These are phyloP conservation scores for Maniola jurtina DNA, from an alignment of 1,140 invertebrate species.

Conservation along the genomic window DNA sequence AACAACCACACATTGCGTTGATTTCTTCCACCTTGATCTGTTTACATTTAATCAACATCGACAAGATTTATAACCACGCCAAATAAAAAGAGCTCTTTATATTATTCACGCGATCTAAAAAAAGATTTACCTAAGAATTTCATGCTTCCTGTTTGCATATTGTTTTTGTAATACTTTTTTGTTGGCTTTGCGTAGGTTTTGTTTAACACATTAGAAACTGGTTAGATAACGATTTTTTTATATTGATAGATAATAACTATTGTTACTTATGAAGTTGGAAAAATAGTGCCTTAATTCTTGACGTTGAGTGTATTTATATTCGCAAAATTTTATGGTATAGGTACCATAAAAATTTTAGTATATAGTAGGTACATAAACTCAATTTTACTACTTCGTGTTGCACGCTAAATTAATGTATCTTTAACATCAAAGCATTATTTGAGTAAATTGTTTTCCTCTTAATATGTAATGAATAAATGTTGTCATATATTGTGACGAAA, in stretches of 20 bases:
- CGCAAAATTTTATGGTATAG: no score
- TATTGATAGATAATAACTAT: no score
- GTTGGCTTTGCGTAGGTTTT: not conserved
- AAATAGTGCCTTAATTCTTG: no score
- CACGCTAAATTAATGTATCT: not conserved
- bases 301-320: no score
- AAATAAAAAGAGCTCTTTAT: not conserved
- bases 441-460: not conserved
- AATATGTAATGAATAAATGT: not conserved
- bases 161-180: not conserved
- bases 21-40: conserved; percentile 59
- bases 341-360: no score
- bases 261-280: no score
- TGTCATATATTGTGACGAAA: not conserved
- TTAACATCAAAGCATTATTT: no score
- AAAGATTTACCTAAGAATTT: not conserved
- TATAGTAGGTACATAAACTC: no score
- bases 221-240: no score
- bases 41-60: conserved; percentile 40
- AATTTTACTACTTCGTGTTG: not conserved
- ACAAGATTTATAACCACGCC: not conserved
- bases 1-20: conserved; percentile 46
- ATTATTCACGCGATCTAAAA: not conserved
- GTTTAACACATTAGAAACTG: no score
- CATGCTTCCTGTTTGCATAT: conserved; percentile 6